Conservation (phyloP, 2,797 vertebrate genomes). For the Enteromius viviparus region DNA sequence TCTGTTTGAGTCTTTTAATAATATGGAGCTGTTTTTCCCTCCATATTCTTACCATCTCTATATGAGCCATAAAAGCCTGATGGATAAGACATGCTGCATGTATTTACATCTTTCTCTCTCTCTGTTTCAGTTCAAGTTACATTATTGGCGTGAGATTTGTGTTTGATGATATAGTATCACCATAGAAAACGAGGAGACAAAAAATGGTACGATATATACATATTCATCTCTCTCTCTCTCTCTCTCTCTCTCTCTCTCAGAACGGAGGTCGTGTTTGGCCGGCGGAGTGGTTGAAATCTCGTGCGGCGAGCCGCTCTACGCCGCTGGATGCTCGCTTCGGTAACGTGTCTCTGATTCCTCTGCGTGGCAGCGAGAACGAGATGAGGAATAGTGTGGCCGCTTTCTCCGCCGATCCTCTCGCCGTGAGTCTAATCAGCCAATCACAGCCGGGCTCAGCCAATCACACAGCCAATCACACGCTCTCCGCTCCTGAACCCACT, state of each 20-base stretch:
- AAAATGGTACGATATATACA: too few species aligned
- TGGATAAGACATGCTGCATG: neutral
- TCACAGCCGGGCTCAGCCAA: slow-evolving; percentile 63
- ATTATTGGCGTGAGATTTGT: too few species aligned
- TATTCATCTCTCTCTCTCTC: neutral
- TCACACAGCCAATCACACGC: slow-evolving; percentile 51
- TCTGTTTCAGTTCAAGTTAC: too few species aligned
- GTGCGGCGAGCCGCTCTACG: slow-evolving; percentile 65
- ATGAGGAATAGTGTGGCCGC: slow-evolving; percentile 94
- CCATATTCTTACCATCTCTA: neutral
- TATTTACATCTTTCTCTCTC: neutral
- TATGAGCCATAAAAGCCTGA: neutral
- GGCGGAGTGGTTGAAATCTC: slow-evolving; percentile 74
- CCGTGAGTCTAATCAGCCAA: slow-evolving; percentile 84
- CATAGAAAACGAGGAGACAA: too few species aligned
- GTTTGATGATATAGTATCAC: too few species aligned
- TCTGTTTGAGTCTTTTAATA: too few species aligned
- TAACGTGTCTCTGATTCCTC: slow-evolving; percentile 90
- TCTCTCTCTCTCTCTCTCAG: slow-evolving; percentile 62
- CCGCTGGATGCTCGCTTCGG: slow-evolving; percentile 83
- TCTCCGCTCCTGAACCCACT: neutral
- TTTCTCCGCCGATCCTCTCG: slow-evolving; percentile 85
- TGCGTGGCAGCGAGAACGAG: slow-evolving; percentile 93
- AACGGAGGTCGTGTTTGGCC: slow-evolving; percentile 85
- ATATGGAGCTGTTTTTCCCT: neutral